These are phyloP conservation scores for Melanotaenia parkinsoni DNA, from an alignment of 2,797 vertebrate species.

Conservation along the genomic window DNA sequence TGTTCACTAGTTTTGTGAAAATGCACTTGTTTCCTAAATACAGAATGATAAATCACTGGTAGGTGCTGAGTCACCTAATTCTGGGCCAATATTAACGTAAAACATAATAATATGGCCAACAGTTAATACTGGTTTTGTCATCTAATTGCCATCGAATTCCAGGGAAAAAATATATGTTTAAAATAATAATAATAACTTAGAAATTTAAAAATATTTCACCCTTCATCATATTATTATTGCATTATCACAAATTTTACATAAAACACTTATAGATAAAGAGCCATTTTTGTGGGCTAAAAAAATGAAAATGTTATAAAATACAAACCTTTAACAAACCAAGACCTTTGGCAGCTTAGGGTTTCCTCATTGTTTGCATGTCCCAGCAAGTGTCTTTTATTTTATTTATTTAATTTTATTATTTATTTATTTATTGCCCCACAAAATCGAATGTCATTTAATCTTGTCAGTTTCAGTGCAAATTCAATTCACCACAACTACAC, in stretches of 20 bases:
- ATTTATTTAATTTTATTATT: too few relatives aligned
- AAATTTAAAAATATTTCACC: too few relatives aligned
- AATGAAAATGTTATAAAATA: too few relatives aligned
- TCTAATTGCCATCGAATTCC: neutral
- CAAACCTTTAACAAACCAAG: neutral
- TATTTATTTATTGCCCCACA: neutral
- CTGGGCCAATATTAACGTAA: neutral
- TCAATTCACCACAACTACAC: neutral
- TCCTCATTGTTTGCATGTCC: neutral
- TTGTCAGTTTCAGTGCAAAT: neutral
- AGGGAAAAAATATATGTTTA: neutral
- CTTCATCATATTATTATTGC: too few relatives aligned
- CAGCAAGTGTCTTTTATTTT: neutral
- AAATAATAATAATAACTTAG: too few relatives aligned
- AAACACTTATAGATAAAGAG: too few relatives aligned
- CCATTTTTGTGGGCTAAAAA: too few relatives aligned
- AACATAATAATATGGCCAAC: neutral
- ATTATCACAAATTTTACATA: too few relatives aligned
- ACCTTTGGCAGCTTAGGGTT: neutral
- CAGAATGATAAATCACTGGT: neutral
- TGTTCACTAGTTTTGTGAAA: constrained; percentile 36
- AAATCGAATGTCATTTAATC: neutral
- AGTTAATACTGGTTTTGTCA: neutral
- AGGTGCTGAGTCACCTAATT: neutral
- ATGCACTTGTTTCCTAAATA: neutral